Conservation (phyloP, 2,797 vertebrate genomes). For the Glyptemys insculpta region DNA sequence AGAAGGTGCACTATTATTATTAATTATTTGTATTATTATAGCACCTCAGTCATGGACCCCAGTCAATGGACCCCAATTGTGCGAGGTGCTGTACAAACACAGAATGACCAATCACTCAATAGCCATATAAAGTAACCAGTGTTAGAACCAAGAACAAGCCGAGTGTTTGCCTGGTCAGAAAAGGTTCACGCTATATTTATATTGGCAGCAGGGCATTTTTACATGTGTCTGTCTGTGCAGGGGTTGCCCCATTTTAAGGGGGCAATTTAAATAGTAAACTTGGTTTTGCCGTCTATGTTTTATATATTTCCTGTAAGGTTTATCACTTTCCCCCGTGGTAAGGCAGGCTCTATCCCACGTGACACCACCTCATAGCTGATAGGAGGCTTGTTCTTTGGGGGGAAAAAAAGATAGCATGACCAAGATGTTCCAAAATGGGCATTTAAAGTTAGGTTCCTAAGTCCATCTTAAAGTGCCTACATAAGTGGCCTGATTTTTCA, state of each 20-base stretch:
- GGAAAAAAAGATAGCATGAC: neutral
- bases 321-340: neutral
- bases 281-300: neutral
- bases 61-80: neutral
- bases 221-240: neutral
- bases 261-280: neutral
- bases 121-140: neutral
- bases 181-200: neutral
- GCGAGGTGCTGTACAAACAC: neutral
- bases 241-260: neutral
- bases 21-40: neutral
- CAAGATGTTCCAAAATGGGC: neutral
- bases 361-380: neutral
- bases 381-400: neutral
- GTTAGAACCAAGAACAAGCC: neutral
- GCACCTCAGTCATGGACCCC: neutral
- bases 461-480: neutral
- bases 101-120: neutral
- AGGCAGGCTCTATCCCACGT: neutral
- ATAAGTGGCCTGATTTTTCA: neutral
- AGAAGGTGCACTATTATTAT: neutral
- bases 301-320: neutral
- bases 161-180: neutral
- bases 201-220: neutral
- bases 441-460: neutral